These are phyloP conservation scores for Sminthopsis crassicaudata DNA, from an alignment of 2,113 vertebrate species.

Conservation along the genomic window DNA sequence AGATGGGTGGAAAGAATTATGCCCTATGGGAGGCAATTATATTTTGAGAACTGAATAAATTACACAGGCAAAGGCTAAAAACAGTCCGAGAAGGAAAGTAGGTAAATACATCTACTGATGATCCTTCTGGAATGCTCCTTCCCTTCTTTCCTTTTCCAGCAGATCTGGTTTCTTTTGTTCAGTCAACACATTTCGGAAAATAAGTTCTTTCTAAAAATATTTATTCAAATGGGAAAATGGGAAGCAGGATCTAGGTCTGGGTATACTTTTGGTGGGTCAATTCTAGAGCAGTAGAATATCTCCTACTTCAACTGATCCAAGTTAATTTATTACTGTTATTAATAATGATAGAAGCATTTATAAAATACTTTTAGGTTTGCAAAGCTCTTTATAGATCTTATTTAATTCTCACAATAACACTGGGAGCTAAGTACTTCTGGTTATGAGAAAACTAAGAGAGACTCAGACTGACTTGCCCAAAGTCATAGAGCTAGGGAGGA, in stretches of 20 bases:
- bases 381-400: not conserved
- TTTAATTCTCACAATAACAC: not conserved
- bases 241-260: conserved; percentile 51
- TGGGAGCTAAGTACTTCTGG: not conserved
- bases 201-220: conserved; percentile 24
- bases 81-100: conserved; percentile 69
- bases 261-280: conserved; percentile 22
- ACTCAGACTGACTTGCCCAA: not conserved
- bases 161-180: conserved; percentile 58
- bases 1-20: conserved; percentile 77
- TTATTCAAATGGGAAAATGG: conserved; percentile 59
- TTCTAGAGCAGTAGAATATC: conserved; percentile 31
- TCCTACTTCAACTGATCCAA: conserved; percentile 36
- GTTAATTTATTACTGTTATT: not conserved
- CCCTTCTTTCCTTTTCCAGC: conserved; percentile 66
- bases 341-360: not conserved
- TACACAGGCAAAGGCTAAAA: conserved; percentile 76
- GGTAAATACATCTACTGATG: conserved; percentile 69
- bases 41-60: conserved; percentile 73
- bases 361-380: not conserved
- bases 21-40: conserved; percentile 71
- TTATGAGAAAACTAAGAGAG: not conserved
- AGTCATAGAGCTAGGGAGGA: not conserved
- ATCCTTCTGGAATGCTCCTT: conserved; percentile 63
- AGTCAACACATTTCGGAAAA: conserved; percentile 51